Evolutionary conservation across 2,797 vertebrate genomes (phyloP).

Genomic region (Danio choprae): DNA sequence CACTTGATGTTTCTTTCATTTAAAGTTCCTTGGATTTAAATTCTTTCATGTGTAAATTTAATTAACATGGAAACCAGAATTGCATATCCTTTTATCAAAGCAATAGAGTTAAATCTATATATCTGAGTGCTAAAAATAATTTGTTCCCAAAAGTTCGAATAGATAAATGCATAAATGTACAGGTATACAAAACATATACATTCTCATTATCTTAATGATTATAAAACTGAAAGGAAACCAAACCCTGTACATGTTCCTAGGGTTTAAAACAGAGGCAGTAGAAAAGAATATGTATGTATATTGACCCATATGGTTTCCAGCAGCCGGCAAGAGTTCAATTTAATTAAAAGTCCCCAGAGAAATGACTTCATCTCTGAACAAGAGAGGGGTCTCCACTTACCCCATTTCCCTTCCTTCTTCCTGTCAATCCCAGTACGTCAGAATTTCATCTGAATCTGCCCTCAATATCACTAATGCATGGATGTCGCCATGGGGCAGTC

Average conservation of each 20-base stretch:
- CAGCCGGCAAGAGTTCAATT: conserved; percentile 57
- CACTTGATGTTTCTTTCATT: too few relatives aligned
- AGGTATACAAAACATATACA: neutral
- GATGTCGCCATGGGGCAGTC: conserved; percentile 25
- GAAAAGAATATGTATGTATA: conserved; percentile 49
- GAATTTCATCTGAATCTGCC: conserved; percentile 39
- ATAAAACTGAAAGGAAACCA: too few relatives aligned
- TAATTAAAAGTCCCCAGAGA: conserved; percentile 67
- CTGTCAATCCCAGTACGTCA: conserved; percentile 32
- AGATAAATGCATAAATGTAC: too few relatives aligned
- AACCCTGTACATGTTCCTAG: neutral
- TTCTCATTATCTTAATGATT: neutral
- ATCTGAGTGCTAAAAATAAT: too few relatives aligned
- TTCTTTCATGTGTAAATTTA: too few relatives aligned
- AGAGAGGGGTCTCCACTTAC: conserved; percentile 50
- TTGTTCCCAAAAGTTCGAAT: too few relatives aligned
- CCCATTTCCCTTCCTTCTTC: conserved; percentile 34
- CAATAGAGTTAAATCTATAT: too few relatives aligned
- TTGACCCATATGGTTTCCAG: conserved; percentile 52
- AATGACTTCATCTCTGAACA: conserved; percentile 75
- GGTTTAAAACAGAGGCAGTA: neutral
- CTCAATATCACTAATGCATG: conserved; percentile 37
- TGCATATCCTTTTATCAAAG: too few relatives aligned
- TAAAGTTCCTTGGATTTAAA: too few relatives aligned
- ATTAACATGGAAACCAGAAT: too few relatives aligned